phyloP scores from a whole-genome alignment of 2,888 invertebrate genomes.

The Lasioglossum marginatum region DNA sequence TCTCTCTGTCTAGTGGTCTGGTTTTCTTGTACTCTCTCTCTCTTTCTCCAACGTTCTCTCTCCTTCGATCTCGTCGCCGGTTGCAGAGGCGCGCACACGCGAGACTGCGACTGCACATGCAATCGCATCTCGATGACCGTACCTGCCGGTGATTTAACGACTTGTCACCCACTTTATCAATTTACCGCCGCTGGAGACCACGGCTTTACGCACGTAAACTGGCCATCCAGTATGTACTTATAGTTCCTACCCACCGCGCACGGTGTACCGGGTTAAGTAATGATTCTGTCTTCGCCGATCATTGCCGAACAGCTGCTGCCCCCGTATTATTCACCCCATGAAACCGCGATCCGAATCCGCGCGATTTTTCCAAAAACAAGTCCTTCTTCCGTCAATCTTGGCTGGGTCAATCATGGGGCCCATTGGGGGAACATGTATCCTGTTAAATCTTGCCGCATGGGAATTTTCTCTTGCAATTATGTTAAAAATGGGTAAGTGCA shows the following conservation, averaged over 20 bases:
- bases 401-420: not conserved
- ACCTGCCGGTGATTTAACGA: conserved; percentile 79
- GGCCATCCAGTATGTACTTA: conserved; percentile 54
- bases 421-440: too few relatives aligned
- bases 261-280: conserved; percentile 60
- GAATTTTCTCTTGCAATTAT: not conserved
- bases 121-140: conserved; percentile 73
- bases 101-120: conserved; percentile 64
- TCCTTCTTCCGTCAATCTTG: too few relatives aligned
- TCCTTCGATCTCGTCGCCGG: conserved; percentile 22
- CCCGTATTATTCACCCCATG: conserved; percentile 36
- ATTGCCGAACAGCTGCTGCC: conserved; percentile 52
- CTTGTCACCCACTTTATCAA: conserved; percentile 82
- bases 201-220: conserved; percentile 63
- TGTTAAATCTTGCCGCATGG: too few relatives aligned
- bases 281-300: conserved; percentile 56
- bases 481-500: too few relatives aligned
- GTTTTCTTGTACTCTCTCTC: not conserved
- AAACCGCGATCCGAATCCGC: conserved; percentile 28
- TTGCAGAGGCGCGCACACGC: conserved; percentile 52
- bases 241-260: conserved; percentile 58
- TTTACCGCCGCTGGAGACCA: conserved; percentile 72
- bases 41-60: not conserved
- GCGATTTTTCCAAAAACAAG: not conserved
- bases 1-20: not conserved